Evolutionary conservation across 2,888 invertebrate genomes (phyloP).

Genomic region (Apodemia hepburni): DNA sequence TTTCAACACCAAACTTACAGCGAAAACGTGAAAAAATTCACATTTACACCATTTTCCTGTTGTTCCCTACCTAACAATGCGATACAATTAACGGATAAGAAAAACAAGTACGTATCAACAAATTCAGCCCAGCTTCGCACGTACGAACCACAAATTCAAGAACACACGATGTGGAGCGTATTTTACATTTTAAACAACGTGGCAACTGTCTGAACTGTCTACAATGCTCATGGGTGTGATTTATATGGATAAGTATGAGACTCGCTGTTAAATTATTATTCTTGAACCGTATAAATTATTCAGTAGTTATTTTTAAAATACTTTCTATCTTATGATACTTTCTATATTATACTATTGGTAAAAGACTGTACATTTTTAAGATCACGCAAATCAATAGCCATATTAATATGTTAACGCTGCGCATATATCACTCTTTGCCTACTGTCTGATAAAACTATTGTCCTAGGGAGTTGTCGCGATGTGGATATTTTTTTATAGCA

Average conservation of each 20-base stretch:
- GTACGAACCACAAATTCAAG: slow-evolving; percentile 30
- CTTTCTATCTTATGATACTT: background rate
- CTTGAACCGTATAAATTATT: slow-evolving; percentile 3
- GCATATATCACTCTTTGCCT: no score
- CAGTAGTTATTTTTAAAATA: background rate
- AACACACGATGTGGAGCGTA: slow-evolving; percentile 19
- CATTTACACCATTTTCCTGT: background rate
- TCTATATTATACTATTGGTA: no score
- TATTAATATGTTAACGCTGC: no score
- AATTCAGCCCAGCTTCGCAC: slow-evolving; percentile 19
- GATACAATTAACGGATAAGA: slow-evolving; percentile 5
- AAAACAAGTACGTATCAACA: background rate
- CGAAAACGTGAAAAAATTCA: background rate
- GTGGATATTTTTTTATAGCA: no score
- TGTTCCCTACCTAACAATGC: background rate
- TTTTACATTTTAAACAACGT: slow-evolving; percentile 34
- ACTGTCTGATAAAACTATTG: no score
- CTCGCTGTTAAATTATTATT: slow-evolving; percentile 1
- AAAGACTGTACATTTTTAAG: no score
- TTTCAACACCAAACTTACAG: background rate
- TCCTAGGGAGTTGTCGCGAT: no score
- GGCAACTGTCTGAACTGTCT: slow-evolving; percentile 26
- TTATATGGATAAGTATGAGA: slow-evolving; percentile 21
- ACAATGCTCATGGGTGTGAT: slow-evolving; percentile 28
- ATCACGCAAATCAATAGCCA: no score